Evolutionary conservation across 2,113 vertebrate species (phyloP), one percentile per base, ranked within the genome.

Genomic region (Trichechus manatus): DNA sequence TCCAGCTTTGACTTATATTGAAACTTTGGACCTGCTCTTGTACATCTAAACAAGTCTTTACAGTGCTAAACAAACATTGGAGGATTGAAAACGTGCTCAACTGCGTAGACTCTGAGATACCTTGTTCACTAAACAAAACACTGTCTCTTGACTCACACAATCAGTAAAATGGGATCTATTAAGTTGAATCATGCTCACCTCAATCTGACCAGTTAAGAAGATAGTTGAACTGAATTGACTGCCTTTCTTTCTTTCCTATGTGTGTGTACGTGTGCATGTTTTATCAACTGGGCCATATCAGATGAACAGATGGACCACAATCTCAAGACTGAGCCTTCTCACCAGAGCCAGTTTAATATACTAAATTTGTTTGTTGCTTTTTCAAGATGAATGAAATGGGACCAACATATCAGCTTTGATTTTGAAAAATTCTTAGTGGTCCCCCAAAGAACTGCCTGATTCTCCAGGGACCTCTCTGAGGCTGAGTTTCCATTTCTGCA

Each of bases 381-480:
- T 95, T 95, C 59, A 92, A 50, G 47, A 74, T 78, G 74, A 93
- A 81, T 89, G 33, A 89, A 91, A 95, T 81, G 20, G 63, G 74
- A 74, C 11, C 70, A 90, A 86, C 19, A 82, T 29, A 27, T 13
- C 39, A 64, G 25, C 17, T 90, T 90, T 93, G 47, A 64, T 80
- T 94, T 95, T 84, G 31, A 95, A n/a, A 90, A 84, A 53, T 75
- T 93, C 68, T 83, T 61, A 64, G 31, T 83, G 53, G 96, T 74
- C 27, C 6, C 27, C 33, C 10, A 6, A 85, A 61, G 93, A 95
- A 88, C 23, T 64, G 53, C 8, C 36, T 91, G 81, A 80, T 61
- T 68, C 86, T 96, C 17, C 5, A 70, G 20, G 42, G 39, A 75
- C 14, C 74, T 75, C 15, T 19, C 27, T 44, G 63, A 66, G 50